Evolutionary conservation across 2,888 invertebrate genomes (phyloP), one percentile per base, ranked within the genome.

Genomic region (Ditylenchus weischeri): DNA sequence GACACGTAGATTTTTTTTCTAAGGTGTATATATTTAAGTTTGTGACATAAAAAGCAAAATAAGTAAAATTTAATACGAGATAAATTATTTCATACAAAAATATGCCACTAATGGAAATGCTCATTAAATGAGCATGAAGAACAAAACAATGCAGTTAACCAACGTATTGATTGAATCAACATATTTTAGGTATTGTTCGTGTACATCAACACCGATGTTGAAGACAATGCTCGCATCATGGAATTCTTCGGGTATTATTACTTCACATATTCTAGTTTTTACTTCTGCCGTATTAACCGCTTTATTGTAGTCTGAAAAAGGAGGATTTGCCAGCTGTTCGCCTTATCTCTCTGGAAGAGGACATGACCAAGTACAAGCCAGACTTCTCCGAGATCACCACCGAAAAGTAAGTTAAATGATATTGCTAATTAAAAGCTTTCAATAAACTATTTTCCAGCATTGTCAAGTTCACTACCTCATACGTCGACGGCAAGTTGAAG

Each of bases 341-440:
- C 78, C 87, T 98, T 75, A 96, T 98, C 84, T 90, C 90, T 75
- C 87, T 98, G 73, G 93, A 93, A 85, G 93, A 95, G 80, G 93
- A 94, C 84, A 94, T 95, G 93, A 90, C 91, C 83, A 95, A 95
- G 85, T n/a, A 90, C 88, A 96, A 95, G 86, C 96, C 96, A 38
- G 84, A 84, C 69, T 80, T 79, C 69, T 87, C 88, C 62, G 88
- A 87, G 71, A 84, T 89, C 49, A 82, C 75, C 70, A 91, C 91
- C 68, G 90, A 90, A 76, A 87, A 88, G 43, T n/a, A 43, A 15
- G 5, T 15, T 15, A 2, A 15, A 43, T 15, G 8, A 43, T 13
- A 43, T 6, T 43, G 15, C n/a, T 43, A 2, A 43, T 10, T 13
- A 43, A 10, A 43, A 43, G 8, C 11, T 43, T 43, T 43, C 1